phyloP scores from a whole-genome alignment of 1,140 invertebrate species.

The Trichomalopsis sarcophagae region DNA sequence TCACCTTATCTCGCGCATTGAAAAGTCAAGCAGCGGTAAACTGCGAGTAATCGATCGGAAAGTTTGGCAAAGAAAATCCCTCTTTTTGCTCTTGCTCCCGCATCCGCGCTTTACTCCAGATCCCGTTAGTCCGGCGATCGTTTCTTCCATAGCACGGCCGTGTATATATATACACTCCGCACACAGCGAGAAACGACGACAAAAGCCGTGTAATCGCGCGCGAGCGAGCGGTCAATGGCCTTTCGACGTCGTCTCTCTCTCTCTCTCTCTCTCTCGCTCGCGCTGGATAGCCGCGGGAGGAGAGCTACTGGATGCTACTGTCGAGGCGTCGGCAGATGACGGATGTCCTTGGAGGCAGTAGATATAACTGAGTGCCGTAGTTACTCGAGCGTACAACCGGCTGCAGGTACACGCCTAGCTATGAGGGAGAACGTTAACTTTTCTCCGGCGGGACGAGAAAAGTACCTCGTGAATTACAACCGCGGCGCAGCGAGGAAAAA shows the following conservation, averaged over 20 bases:
- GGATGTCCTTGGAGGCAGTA: not conserved
- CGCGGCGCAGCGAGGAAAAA: too few species aligned
- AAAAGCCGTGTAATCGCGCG: constrained; percentile 15
- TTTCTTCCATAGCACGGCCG: not conserved
- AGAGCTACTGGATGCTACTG: not conserved
- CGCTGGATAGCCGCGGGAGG: not conserved
- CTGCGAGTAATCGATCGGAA: too few species aligned
- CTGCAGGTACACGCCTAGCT: too few species aligned
- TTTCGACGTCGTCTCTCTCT: not conserved
- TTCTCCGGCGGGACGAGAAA: too few species aligned
- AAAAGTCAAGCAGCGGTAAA: not conserved
- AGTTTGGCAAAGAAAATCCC: constrained; percentile 53
- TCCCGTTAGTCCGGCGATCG: constrained; percentile 56
- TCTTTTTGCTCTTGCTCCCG: constrained; percentile 55
- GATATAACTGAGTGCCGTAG: not conserved
- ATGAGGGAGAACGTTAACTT: too few species aligned
- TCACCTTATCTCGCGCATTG: not conserved
- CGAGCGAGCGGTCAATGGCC: constrained; percentile 3
- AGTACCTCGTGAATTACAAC: too few species aligned
- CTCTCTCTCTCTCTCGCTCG: too few species aligned
- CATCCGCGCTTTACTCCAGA: constrained; percentile 62
- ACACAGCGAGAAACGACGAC: not conserved
- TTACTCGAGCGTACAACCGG: not conserved
- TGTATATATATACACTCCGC: not conserved
- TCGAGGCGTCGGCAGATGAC: not conserved